Conservation (phyloP, 2,113 vertebrate genomes). For the Pristiophorus japonicus region DNA sequence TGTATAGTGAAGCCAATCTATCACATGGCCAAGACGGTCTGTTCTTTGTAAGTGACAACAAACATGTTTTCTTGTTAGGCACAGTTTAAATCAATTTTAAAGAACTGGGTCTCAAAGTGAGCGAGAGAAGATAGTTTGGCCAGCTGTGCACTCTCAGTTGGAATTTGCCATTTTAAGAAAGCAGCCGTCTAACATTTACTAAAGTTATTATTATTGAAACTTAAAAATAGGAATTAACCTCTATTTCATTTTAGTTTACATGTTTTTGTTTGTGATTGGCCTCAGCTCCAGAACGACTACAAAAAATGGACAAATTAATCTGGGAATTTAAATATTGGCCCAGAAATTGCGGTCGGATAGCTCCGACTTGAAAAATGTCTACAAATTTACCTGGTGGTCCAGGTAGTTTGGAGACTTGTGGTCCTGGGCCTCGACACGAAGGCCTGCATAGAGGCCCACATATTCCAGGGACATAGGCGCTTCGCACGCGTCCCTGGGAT, state of each 20-base stretch:
- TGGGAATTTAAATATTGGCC: not conserved
- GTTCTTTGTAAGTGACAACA: slow-evolving; percentile 2
- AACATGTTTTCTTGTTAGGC: not conserved
- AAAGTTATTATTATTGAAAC: not conserved
- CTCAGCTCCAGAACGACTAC: not conserved
- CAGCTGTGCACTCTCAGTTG: not conserved
- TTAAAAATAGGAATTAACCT: too few relatives aligned
- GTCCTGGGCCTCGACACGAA: too few relatives aligned
- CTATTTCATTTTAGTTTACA: not conserved
- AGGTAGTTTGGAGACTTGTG: too few relatives aligned
- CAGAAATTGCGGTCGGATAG: too few relatives aligned
- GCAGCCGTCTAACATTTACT: not conserved
- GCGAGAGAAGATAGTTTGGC: not conserved
- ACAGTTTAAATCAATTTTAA: slow-evolving; percentile 28
- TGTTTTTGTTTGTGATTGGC: not conserved
- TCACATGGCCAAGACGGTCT: not conserved
- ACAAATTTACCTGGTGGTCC: too few relatives aligned
- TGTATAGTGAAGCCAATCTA: not conserved
- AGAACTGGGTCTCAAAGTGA: not conserved
- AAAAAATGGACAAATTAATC: not conserved
- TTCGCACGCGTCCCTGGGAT: too few relatives aligned
- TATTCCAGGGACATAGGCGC: too few relatives aligned
- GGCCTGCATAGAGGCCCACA: too few relatives aligned
- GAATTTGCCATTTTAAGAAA: not conserved
- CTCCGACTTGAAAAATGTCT: too few relatives aligned